Base-by-base conservation (phyloP, 2,888 invertebrate genomes). In the Slavum lentiscoides region DNA sequence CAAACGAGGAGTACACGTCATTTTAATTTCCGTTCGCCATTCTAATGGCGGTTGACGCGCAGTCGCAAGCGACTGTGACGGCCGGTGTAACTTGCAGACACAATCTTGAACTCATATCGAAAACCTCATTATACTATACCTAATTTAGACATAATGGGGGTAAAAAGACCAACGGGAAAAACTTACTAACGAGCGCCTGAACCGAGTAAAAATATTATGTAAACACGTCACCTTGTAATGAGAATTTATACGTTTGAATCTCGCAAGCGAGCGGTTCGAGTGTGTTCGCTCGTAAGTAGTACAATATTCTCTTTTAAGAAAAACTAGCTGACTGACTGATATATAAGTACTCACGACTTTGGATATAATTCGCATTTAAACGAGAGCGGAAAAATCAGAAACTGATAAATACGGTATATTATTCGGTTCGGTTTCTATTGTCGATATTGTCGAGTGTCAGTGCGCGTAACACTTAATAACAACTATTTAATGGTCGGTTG, bases 81-180 rank as follows among this genome's bases (percentile, higher is more conserved):
- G 30, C 30, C 30, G 49, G 61, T 53, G 17, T 30, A 53, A 64
- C 53, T 37, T 66, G 55, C 53, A 39, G 39, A 55, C 17, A 13
- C 19, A 39, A 66, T 74, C 64, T 39, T 21, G 66, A 55, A 55
- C 30, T 66, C 17, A 15, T 55, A 74, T 64, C 49, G 55, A 66
- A 66, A 74, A 37, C 66, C 53, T 66, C 66, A 66, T 74, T 74
- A 74, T 19, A 80, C 64, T 53, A 69, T 21, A 39, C 37, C 53
- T 62, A 39, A 80, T 80, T 80, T 70, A 64, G 61, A 80, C 49
- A 55, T 19, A 80, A 70, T 80, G 64, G 39, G 37, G 53, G 39
- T 5, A 37, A 61, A 3, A 39, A 39, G 37, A 64, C 19, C 13
- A 58, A n/a, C 53, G 61, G 53, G 59, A 62, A 69, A 6, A 69